Evolutionary conservation across 2,888 invertebrate genomes (phyloP).

Genomic region (Lasius platythorax): DNA sequence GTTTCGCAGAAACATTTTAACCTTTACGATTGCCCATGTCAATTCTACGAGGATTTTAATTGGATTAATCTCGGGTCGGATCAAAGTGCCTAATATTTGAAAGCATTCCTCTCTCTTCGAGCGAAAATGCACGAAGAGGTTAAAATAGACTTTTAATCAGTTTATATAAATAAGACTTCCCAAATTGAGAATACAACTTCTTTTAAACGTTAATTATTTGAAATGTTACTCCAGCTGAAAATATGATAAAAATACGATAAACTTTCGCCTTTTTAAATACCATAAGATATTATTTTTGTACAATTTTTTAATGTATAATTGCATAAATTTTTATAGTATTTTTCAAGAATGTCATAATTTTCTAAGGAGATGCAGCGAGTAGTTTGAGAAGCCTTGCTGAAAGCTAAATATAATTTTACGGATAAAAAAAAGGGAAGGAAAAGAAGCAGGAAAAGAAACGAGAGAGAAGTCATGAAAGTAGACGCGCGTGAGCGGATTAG

Average conservation of each 20-base stretch:
- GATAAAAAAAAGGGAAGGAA: neutral
- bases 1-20: conserved; percentile 46
- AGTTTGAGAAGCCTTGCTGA: conserved; percentile 17
- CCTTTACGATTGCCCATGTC: conserved; percentile 49
- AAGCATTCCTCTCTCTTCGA: conserved; percentile 3
- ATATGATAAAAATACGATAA: neutral
- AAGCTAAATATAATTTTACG: conserved; percentile 1
- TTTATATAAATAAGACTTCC: neutral
- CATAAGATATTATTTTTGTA: neutral
- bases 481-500: conserved; percentile 33
- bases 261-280: neutral
- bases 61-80: conserved; percentile 49
- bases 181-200: neutral
- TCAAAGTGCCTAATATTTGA: conserved; percentile 43
- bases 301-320: neutral
- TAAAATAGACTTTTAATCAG: neutral
- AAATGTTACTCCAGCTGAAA: neutral
- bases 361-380: neutral
- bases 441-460: neutral
- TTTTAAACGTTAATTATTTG: neutral
- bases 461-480: conserved; percentile 28
- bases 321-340: neutral
- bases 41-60: conserved; percentile 56
- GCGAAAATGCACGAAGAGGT: neutral
- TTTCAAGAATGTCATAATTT: neutral